phyloP scores from a whole-genome alignment of 2,113 vertebrate species.

The Orientallactaga bullata region DNA sequence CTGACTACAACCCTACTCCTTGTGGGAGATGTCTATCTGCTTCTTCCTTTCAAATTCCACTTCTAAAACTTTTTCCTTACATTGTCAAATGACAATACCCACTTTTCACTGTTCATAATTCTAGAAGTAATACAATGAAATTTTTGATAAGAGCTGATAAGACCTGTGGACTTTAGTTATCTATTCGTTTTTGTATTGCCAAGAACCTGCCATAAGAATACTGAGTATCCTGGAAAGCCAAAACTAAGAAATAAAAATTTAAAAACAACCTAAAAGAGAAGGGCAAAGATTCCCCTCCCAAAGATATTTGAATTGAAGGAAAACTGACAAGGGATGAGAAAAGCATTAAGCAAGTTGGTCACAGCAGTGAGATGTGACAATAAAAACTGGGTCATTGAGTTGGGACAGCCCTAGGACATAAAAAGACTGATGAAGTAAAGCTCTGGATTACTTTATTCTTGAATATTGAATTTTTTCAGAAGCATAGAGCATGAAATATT shows the following conservation, averaged over 20 bases:
- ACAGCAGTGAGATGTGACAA: conserved; percentile 83
- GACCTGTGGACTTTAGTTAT: neutral
- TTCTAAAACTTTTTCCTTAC: too few species aligned
- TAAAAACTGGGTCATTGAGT: conserved; percentile 83
- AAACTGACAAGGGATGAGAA: conserved; percentile 80
- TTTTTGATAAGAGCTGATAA: conserved; percentile 63
- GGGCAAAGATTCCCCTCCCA: conserved; percentile 70
- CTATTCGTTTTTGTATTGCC: conserved; percentile 66
- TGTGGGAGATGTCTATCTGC: too few species aligned
- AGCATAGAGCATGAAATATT: conserved; percentile 85
- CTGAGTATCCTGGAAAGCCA: conserved; percentile 38
- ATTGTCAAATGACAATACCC: conserved; percentile 6
- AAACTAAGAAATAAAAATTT: neutral
- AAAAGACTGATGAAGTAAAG: conserved; percentile 85
- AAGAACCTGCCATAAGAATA: conserved; percentile 57
- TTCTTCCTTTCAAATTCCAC: too few species aligned
- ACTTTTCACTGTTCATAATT: conserved; percentile 53
- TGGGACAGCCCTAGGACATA: conserved; percentile 85
- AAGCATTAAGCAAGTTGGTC: conserved; percentile 83
- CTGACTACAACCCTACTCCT: too few species aligned
- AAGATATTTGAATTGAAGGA: conserved; percentile 79
- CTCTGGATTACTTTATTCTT: conserved; percentile 85
- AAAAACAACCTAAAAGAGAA: conserved; percentile 72
- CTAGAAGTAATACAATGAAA: conserved; percentile 59
- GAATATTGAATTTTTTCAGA: conserved; percentile 84